Conservation (phyloP, 2,113 vertebrate genomes). For the Psephotus haematonotus region DNA sequence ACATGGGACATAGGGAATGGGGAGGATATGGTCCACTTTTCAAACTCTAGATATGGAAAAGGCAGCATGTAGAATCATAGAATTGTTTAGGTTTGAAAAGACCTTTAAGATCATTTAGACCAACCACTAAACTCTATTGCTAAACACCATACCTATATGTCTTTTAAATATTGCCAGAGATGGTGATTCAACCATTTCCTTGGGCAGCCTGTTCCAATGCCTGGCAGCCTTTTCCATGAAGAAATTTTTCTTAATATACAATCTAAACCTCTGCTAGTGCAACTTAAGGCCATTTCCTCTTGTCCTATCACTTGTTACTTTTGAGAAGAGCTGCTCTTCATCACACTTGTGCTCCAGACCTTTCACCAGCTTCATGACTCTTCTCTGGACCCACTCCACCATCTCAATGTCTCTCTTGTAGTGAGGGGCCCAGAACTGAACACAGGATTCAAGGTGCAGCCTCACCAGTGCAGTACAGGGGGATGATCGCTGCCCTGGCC, state of each 20-base stretch:
- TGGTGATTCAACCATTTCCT: background rate
- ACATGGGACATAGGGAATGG: background rate
- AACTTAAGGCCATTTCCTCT: background rate
- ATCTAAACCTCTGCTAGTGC: background rate
- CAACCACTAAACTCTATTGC: background rate
- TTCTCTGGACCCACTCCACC: background rate
- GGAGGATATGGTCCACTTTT: background rate
- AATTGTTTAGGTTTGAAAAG: background rate
- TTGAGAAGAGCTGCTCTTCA: background rate
- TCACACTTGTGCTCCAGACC: background rate
- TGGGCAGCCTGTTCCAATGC: background rate
- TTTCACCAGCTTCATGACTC: background rate
- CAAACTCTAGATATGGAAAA: background rate
- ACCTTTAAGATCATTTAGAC: background rate
- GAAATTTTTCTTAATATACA: background rate
- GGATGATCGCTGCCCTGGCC: background rate
- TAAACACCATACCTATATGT: background rate
- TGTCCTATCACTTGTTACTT: background rate
- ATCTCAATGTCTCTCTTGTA: background rate
- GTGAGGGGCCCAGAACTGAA: background rate
- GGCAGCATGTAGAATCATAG: background rate
- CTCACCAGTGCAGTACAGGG: background rate
- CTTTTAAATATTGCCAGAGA: background rate
- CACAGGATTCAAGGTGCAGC: background rate
- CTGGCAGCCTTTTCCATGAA: background rate